A percentile compares a stretch with the other conserved stretches of the same genome.
phyloP scores from a whole-genome alignment of 2,797 vertebrate genomes.

The Buphagus erythrorhynchus region DNA sequence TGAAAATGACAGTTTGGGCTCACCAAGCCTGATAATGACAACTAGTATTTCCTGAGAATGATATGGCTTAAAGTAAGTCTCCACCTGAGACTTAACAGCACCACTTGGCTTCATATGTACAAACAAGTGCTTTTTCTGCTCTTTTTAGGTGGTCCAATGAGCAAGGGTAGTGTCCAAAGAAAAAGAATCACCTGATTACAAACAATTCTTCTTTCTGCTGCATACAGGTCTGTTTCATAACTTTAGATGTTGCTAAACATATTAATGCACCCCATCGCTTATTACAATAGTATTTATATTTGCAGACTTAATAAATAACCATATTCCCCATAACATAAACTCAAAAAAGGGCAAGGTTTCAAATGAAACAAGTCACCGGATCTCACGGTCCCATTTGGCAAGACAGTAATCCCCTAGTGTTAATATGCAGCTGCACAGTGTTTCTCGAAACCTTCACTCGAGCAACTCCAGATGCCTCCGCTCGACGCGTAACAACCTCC shows the following conservation, averaged over 20 bases:
- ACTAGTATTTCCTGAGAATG: not conserved
- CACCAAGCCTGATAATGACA: not conserved
- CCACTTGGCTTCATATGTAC: not conserved
- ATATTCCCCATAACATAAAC: not conserved
- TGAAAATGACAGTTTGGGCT: not conserved
- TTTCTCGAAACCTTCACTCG: not conserved
- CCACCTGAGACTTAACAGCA: not conserved
- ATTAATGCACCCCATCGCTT: not conserved
- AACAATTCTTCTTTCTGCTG: not conserved
- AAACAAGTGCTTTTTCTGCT: not conserved
- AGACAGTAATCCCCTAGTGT: not conserved
- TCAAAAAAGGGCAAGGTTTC: not conserved
- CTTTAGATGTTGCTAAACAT: not conserved
- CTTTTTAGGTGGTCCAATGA: not conserved
- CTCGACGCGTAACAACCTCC: not conserved
- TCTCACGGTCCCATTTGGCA: not conserved
- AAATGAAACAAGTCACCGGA: not conserved
- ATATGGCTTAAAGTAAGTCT: not conserved
- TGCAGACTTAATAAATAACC: not conserved
- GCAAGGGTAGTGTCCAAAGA: not conserved
- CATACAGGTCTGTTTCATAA: not conserved
- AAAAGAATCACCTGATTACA: not conserved
- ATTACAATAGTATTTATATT: not conserved
- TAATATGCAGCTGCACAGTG: rapidly evolving
- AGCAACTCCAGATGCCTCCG: not conserved